Percentiles rank a stretch among this genome's conserved stretches.
phyloP scores from a whole-genome alignment of 35 echinoderm and acorn worm genomes.

The Ophioderma brevispina region DNA sequence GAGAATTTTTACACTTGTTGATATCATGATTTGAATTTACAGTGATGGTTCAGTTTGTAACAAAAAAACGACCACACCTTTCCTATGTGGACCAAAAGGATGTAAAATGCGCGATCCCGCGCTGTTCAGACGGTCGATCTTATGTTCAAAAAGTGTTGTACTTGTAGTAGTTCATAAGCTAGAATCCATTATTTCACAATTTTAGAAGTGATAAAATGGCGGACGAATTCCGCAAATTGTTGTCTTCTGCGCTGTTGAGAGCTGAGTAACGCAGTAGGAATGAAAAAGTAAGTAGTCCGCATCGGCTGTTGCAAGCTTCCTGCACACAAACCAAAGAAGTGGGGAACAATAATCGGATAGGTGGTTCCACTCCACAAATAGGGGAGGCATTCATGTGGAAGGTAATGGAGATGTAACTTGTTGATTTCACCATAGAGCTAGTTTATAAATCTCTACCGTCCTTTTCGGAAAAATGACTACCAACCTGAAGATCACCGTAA shows the following conservation, averaged over 20 bases:
- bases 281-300: not conserved
- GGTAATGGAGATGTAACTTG: too few relatives aligned
- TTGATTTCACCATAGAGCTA: too few relatives aligned
- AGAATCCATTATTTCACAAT: not conserved
- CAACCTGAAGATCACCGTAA: too few relatives aligned
- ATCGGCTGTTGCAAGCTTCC: not conserved
- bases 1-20: conserved; percentile 6
- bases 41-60: too few relatives aligned
- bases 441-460: too few relatives aligned
- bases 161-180: not conserved
- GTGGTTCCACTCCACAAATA: not conserved
- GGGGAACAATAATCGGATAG: not conserved
- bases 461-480: too few relatives aligned
- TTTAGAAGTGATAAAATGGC: not conserved
- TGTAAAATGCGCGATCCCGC: too few relatives aligned
- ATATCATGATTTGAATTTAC: conserved; percentile 34
- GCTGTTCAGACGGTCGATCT: too few relatives aligned
- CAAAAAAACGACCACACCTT: too few relatives aligned
- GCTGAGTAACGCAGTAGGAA: not conserved
- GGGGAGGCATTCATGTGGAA: not conserved
- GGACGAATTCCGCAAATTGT: not conserved
- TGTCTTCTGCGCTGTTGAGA: not conserved
- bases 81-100: too few relatives aligned
- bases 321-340: not conserved
- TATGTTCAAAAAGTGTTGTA: not conserved